phyloP scores from a whole-genome alignment of 1,140 invertebrate genomes.

The Pseudobourletiella spinata region DNA sequence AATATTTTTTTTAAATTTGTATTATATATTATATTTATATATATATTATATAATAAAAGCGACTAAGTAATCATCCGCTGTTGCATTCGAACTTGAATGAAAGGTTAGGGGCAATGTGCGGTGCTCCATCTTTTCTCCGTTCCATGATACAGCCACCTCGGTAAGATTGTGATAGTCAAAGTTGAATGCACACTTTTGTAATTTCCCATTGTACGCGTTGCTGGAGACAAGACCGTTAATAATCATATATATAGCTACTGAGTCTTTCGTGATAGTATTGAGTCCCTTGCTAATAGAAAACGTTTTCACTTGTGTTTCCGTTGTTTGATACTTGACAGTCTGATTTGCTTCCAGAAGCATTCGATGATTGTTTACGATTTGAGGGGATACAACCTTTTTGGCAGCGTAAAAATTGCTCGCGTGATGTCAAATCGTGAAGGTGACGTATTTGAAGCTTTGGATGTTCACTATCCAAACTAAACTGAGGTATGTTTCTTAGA shows the following conservation, averaged over 20 bases:
- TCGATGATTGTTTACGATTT: background rate
- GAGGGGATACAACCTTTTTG: background rate
- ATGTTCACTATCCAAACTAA: background rate
- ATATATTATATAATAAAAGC: too few relatives aligned
- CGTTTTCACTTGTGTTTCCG: background rate
- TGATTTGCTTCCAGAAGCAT: background rate
- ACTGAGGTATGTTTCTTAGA: background rate
- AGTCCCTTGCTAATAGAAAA: background rate
- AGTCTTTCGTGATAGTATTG: background rate
- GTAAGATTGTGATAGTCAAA: background rate
- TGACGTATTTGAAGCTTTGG: background rate
- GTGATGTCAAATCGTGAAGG: background rate
- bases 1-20: too few relatives aligned
- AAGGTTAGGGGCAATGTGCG: background rate
- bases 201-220: background rate
- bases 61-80: background rate
- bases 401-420: background rate
- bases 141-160: background rate
- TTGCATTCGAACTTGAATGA: background rate
- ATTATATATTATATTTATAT: too few relatives aligned
- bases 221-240: background rate
- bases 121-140: background rate
- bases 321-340: background rate
- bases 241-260: too few relatives aligned
- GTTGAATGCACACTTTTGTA: background rate